Evolutionary conservation across 2,888 invertebrate species (phyloP), one percentile per base, ranked within the genome.

Genomic region (Ornithoptera alexandrae): DNA sequence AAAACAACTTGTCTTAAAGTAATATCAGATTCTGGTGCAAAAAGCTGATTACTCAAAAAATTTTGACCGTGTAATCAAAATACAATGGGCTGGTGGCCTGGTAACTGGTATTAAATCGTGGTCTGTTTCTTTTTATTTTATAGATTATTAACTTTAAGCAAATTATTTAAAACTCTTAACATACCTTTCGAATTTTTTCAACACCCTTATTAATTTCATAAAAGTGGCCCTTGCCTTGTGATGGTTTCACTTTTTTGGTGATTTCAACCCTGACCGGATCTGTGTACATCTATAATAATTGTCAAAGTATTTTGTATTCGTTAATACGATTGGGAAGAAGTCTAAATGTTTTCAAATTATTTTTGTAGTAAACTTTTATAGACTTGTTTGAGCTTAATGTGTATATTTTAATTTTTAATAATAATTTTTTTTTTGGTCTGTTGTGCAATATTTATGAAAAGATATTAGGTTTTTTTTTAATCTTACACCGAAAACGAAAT

Each of bases 401-500:
- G 22, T 22, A 0, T 22, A 22, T 22, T 22, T 22, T 22, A 22
- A 22, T 22, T 22, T 22, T 22, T 22, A 22, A 22, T 22, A 22
- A 22, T 22, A 1, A 22, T 22, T 22, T 22, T 22, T 22, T 22
- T 22, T 22, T 22, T 22, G 22, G 22, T 1, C 22, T 22, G 0
- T 22, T 22, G 22, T n/a, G 2, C 18, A 56, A 56, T 56, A 56
- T 18, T 56, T 18, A 56, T 42, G 42, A 10, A 42, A 42, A 10
- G 42, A 22, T 30, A 30, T 5, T 46, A 15, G 46, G 46, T 12
- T n/a, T 8, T n/a, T 39, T 61, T 39, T 17, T n/a, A 7, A 58
- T 36, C 69, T 66, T 81, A 94, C 95, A 79, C 88, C 83, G 73
- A 95, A 94, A 75, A 94, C 92, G 73, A 94, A 91, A 72, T 93